phyloP scores from a whole-genome alignment of 2,888 invertebrate genomes.

The Nysson spinosus region DNA sequence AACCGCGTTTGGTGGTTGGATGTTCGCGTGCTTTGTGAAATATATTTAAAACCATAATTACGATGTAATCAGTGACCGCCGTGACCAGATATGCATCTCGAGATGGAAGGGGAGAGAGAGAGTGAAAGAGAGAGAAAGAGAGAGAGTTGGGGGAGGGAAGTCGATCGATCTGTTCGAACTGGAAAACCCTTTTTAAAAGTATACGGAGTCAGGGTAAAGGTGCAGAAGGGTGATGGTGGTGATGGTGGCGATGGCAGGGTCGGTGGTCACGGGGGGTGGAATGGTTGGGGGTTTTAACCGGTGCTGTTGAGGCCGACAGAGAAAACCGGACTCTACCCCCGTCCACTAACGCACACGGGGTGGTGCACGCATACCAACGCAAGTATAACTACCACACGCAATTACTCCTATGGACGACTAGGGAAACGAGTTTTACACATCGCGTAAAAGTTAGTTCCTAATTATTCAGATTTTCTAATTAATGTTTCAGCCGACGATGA shows the following conservation, averaged over 20 bases:
- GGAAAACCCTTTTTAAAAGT: conserved; percentile 61
- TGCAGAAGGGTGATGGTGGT: conserved; percentile 23
- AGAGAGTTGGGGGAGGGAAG: conserved; percentile 40
- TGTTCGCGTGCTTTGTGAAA: conserved; percentile 71
- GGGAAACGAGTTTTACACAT: conserved; percentile 59
- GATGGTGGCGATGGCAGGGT: conserved; percentile 6
- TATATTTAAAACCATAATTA: conserved; percentile 74
- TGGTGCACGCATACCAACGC: conserved; percentile 7
- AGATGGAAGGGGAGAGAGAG: conserved; percentile 31
- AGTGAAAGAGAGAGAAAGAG: conserved; percentile 36
- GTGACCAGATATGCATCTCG: conserved; percentile 71
- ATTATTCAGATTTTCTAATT: conserved; percentile 77
- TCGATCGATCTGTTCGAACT: conserved; percentile 70
- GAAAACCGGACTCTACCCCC: conserved; percentile 49
- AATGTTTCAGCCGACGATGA: conserved; percentile 73
- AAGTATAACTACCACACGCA: conserved; percentile 4
- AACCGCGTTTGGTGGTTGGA: not conserved
- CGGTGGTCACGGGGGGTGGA: not conserved
- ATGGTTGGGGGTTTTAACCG: conserved; percentile 27
- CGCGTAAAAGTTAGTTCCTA: conserved; percentile 74
- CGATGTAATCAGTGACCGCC: conserved; percentile 72
- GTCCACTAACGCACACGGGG: conserved; percentile 1
- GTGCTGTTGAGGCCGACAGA: conserved; percentile 41
- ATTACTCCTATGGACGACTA: conserved; percentile 6
- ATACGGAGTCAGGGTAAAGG: conserved; percentile 49